These are phyloP conservation scores for Drosophila recens DNA, from an alignment of 2,888 invertebrate species.

Conservation along the genomic window DNA sequence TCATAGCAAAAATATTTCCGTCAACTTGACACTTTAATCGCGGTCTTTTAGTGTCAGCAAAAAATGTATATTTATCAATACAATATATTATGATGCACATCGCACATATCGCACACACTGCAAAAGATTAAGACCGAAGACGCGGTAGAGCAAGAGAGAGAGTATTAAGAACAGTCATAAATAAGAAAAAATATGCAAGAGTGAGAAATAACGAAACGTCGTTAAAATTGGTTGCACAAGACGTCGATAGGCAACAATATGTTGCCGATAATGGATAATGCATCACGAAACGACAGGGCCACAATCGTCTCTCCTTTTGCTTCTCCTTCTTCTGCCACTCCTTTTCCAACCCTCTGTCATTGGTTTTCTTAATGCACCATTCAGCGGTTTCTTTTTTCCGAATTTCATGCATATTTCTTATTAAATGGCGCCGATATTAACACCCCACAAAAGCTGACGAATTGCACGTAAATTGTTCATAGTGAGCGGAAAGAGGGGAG, in stretches of 20 bases:
- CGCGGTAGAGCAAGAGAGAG: background rate
- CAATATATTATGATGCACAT: conserved; percentile 8
- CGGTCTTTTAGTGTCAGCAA: conserved; percentile 15
- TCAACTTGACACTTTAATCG: conserved; percentile 11
- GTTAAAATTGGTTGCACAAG: conserved; percentile 37
- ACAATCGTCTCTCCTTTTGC: background rate
- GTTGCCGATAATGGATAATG: conserved; percentile 56
- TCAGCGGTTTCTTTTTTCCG: background rate
- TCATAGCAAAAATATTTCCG: background rate
- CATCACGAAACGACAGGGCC: conserved; percentile 12
- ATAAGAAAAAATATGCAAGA: conserved; percentile 21
- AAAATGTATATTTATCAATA: conserved; percentile 3
- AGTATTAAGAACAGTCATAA: conserved; percentile 15
- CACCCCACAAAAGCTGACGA: conserved; percentile 48
- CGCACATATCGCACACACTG: conserved; percentile 7
- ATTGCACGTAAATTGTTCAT: conserved; percentile 48
- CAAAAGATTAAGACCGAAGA: background rate
- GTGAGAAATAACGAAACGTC: background rate
- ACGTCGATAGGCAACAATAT: conserved; percentile 46
- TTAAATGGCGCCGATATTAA: conserved; percentile 59
- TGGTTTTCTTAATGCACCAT: conserved; percentile 27
- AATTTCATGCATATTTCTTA: conserved; percentile 55
- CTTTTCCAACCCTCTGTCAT: background rate
- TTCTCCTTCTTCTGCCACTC: background rate
- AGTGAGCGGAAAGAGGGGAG: background rate